phyloP scores from a whole-genome alignment of 2,797 vertebrate species.

The Eremophila alpestris region DNA sequence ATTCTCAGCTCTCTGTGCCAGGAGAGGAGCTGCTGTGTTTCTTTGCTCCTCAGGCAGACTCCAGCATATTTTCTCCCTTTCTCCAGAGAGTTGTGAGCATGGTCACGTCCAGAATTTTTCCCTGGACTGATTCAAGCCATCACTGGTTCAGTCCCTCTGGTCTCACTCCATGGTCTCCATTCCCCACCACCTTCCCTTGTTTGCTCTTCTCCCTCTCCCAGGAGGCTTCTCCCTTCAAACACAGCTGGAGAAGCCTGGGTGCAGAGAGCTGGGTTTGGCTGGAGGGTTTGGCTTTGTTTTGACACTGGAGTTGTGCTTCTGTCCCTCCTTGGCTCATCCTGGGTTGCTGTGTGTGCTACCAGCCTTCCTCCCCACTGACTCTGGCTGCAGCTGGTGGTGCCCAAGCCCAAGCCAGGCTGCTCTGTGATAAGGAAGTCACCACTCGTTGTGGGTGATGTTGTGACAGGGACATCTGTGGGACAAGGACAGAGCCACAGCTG shows the following conservation, averaged over 20 bases:
- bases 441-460: neutral
- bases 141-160: neutral
- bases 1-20: fast-evolving
- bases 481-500: neutral
- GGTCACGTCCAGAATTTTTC: neutral
- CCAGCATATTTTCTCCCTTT: neutral
- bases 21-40: neutral
- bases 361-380: neutral
- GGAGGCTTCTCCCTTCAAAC: neutral
- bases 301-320: neutral
- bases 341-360: neutral
- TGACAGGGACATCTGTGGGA: neutral
- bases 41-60: neutral
- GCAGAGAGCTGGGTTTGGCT: neutral
- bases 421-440: fast-evolving
- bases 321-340: neutral
- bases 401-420: neutral
- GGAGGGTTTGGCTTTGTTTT: neutral
- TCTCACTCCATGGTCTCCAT: neutral
- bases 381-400: neutral
- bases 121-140: neutral
- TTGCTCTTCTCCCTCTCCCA: neutral
- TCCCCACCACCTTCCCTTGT: neutral
- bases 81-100: neutral
- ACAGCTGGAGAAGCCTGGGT: neutral